These are phyloP conservation scores for Drosophila anomelani DNA, from an alignment of 2,888 invertebrate genomes.

Conservation along the genomic window DNA sequence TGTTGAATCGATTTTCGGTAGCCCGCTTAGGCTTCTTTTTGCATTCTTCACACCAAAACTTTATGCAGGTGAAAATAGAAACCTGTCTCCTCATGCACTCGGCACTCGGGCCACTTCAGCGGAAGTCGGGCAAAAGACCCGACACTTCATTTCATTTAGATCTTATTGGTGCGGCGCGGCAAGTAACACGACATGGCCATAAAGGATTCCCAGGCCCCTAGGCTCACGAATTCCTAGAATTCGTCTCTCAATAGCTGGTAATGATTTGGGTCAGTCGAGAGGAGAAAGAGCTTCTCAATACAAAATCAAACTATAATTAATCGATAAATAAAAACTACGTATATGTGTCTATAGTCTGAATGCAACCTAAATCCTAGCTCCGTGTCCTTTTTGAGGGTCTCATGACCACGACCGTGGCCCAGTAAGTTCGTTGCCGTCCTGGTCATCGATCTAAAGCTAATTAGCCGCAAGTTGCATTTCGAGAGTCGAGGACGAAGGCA, in stretches of 20 bases:
- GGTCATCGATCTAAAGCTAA: constrained; percentile 78
- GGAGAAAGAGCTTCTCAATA: neutral
- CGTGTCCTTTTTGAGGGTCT: neutral
- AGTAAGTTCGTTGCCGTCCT: constrained; percentile 49
- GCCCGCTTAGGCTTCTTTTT: constrained; percentile 30
- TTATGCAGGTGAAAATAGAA: constrained; percentile 15
- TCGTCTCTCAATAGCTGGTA: constrained; percentile 41
- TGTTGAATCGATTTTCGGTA: constrained; percentile 62
- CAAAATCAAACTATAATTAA: neutral
- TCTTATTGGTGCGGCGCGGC: constrained; percentile 55
- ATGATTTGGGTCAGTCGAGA: neutral
- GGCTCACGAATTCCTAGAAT: constrained; percentile 26
- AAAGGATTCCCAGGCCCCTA: constrained; percentile 11
- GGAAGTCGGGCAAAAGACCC: constrained; percentile 57
- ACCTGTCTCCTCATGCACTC: constrained; percentile 40
- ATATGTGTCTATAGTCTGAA: constrained; percentile 1
- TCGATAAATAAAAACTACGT: neutral
- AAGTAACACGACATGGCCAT: constrained; percentile 22
- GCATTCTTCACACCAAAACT: constrained; percentile 61
- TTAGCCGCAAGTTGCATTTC: constrained; percentile 78
- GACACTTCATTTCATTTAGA: constrained; percentile 81
- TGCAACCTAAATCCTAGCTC: constrained; percentile 3
- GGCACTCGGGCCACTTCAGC: constrained; percentile 33
- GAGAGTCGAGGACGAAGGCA: constrained; percentile 35
- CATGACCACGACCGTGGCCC: constrained; percentile 13